Base-by-base conservation (phyloP, 2,888 invertebrate species). In the Aphidius colemani region DNA sequence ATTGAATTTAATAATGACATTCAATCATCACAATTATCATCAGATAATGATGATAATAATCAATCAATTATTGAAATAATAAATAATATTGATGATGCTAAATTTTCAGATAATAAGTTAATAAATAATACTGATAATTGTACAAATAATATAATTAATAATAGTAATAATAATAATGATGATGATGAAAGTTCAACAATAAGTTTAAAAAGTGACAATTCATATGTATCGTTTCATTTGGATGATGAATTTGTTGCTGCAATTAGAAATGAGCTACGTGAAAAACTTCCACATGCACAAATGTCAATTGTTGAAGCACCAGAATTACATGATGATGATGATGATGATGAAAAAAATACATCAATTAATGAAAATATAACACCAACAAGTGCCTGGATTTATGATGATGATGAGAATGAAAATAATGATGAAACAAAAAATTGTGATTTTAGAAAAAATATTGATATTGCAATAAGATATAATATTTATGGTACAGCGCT, bases 211-310 rank as follows among this genome's bases (percentile, higher is more conserved):
- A 86, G 82, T 62, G 83, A 86, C 45, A 84, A 85, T 67, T 76
- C 84, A 53, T 86, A 88, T 67, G 87, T 87, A 18, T 85, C 86
- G 1, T 86, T 88, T 64, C 85, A 85, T 13, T 82, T 90, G 66
- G 89, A 91, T 73, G 90, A 90, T 73, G 90, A 90, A 74, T 88
- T 89, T 70, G 89, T 90, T 72, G 85, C 88, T 48, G 90, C 90
- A 1, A 85, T 91, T 65, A 83, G 91, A 66, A 90, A 89, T 72
- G 91, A 91, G 78, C 79, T 91, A 53, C 85, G 88, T 70, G 85
- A 89, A 71, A 91, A 91, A 78, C 83, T 91, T 69, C 90, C 91
- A 8, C 85, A 88, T 65, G 89, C 89, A 55, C 89, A 89, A 82
- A 79, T 78, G 77, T 70, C 78, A n/a, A 75, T 81, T 7, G 69